A percentile compares a stretch with the other conserved stretches of the same genome.
Evolutionary conservation across 2,888 invertebrate genomes (phyloP).

Genomic region (Cryptosula pallasiana): DNA sequence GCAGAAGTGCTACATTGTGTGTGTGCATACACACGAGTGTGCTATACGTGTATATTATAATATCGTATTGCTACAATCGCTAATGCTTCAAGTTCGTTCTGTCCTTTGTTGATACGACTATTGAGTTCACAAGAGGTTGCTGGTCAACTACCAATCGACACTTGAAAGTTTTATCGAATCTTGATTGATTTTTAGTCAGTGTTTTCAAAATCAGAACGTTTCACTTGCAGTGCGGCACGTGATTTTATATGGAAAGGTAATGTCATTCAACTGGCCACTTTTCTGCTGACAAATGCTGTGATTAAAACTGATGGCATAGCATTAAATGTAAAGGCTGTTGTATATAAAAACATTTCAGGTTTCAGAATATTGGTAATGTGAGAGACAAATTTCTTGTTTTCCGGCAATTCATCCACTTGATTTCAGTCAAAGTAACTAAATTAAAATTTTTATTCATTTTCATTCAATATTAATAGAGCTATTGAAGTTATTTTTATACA

Average conservation of each 20-base stretch:
- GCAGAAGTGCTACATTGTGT: too few species aligned
- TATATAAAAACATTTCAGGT: too few species aligned
- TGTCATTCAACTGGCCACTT: background rate
- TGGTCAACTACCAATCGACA: background rate
- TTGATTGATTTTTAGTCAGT: background rate
- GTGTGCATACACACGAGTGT: too few species aligned
- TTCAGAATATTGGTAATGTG: too few species aligned
- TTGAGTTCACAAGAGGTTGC: background rate
- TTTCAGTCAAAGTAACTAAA: too few species aligned
- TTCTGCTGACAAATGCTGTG: background rate
- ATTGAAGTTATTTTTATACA: too few species aligned
- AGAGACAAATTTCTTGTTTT: too few species aligned
- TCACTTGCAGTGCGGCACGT: background rate
- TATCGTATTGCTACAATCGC: background rate
- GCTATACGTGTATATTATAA: too few species aligned
- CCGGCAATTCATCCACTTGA: too few species aligned
- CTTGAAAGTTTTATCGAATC: background rate
- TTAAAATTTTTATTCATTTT: too few species aligned
- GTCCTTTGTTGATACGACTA: background rate
- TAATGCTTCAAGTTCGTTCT: background rate
- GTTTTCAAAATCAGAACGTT: background rate
- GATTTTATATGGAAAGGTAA: background rate
- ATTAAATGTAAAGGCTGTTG: too few species aligned
- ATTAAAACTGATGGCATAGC: background rate
- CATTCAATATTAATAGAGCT: too few species aligned